phyloP scores from a whole-genome alignment of 2,797 vertebrate genomes.

The Falco berigora region DNA sequence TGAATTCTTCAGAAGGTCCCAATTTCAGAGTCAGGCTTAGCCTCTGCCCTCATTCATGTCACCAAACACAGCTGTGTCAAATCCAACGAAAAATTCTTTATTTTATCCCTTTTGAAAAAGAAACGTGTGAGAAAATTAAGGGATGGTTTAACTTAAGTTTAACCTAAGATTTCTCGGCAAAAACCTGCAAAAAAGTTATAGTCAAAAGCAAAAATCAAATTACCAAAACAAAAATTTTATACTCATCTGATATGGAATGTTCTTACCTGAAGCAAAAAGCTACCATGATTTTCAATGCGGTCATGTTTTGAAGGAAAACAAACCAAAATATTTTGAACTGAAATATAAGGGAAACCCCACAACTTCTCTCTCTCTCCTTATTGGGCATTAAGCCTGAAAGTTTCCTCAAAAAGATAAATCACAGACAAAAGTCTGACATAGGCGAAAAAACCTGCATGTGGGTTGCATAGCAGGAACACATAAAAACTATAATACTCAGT shows the following conservation, averaged over 20 bases:
- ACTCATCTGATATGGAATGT: not conserved
- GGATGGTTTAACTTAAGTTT: not conserved
- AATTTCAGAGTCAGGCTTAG: not conserved
- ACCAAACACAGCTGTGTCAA: not conserved
- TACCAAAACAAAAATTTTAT: not conserved
- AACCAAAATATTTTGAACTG: not conserved
- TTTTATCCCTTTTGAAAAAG: not conserved
- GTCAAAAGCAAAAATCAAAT: not conserved
- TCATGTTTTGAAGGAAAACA: not conserved
- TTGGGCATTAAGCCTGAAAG: not conserved
- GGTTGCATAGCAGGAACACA: not conserved
- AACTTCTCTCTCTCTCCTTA: not conserved
- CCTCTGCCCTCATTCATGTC: not conserved
- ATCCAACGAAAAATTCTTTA: not conserved
- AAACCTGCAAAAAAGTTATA: not conserved
- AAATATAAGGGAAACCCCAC: not conserved
- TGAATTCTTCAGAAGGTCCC: not conserved
- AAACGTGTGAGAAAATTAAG: not conserved
- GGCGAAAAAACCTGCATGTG: not conserved
- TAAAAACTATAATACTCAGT: not conserved
- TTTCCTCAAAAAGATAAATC: not conserved
- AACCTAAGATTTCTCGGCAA: not conserved
- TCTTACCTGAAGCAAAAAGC: not conserved
- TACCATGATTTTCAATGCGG: not conserved
- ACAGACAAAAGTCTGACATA: not conserved